These are phyloP conservation scores for Myotis myotis DNA, from an alignment of 2,797 vertebrate species.

Conservation along the genomic window DNA sequence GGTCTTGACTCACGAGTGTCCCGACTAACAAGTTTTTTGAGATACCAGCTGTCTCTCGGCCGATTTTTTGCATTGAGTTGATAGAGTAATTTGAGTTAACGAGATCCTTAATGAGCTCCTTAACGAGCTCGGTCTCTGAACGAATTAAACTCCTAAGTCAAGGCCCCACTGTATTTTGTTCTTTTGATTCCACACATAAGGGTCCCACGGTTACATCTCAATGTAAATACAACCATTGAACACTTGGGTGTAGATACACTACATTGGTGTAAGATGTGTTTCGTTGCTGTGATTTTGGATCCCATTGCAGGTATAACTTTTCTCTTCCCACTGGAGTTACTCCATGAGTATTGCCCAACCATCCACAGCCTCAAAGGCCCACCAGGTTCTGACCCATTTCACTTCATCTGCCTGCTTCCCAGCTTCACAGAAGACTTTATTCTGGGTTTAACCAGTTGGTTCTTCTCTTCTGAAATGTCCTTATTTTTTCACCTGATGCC, in stretches of 20 bases:
- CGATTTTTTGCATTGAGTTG: too few species aligned
- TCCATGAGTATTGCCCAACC: background rate
- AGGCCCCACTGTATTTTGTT: background rate
- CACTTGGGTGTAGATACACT: too few species aligned
- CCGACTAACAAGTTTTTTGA: too few species aligned
- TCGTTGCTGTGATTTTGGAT: background rate
- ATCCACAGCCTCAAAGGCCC: background rate
- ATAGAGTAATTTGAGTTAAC: too few species aligned
- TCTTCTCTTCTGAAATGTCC: background rate
- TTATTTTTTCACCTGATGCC: background rate
- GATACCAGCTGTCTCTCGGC: too few species aligned
- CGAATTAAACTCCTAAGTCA: too few species aligned
- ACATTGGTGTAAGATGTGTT: background rate
- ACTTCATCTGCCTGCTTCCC: background rate
- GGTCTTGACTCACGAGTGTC: too few species aligned
- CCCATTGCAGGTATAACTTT: background rate
- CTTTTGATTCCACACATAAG: too few species aligned
- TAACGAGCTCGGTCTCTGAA: too few species aligned
- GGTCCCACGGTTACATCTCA: too few species aligned
- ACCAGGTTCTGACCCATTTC: background rate
- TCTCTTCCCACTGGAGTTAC: background rate
- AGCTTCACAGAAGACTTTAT: background rate
- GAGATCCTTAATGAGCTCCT: too few species aligned
- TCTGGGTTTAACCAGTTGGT: background rate
- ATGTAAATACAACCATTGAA: too few species aligned